Evolutionary conservation across 2,113 vertebrate species (phyloP).

Genomic region (Thunnus thynnus): DNA sequence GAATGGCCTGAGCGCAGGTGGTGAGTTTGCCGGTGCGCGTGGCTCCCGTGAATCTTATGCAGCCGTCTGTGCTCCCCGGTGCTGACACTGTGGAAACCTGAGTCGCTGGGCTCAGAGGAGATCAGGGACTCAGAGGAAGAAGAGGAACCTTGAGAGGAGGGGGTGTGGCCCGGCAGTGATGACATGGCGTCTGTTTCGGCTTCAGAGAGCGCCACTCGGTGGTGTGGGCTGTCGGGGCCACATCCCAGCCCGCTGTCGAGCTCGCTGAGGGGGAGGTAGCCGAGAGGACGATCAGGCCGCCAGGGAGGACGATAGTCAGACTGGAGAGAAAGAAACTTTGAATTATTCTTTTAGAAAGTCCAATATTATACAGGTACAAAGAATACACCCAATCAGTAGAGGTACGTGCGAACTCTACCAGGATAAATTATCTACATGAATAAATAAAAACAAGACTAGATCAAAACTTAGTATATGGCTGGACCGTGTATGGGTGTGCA

Average conservation of each 20-base stretch:
- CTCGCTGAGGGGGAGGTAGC: constrained; percentile 74
- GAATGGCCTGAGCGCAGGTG: constrained; percentile 65
- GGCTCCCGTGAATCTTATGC: constrained; percentile 74
- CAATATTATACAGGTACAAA: too few relatives aligned
- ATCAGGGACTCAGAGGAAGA: constrained; percentile 73
- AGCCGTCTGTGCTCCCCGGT: constrained; percentile 74
- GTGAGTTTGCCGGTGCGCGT: constrained; percentile 61
- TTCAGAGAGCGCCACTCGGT: constrained; percentile 68
- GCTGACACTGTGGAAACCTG: constrained; percentile 79
- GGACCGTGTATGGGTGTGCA: too few relatives aligned
- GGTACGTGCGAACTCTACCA: too few relatives aligned
- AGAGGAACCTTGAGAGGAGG: constrained; percentile 72
- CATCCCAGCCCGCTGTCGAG: constrained; percentile 78
- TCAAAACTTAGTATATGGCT: too few relatives aligned
- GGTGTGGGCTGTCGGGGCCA: constrained; percentile 66
- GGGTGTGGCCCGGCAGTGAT: constrained; percentile 65
- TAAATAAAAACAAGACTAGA: too few relatives aligned
- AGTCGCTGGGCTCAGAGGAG: constrained; percentile 77
- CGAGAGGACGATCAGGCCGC: constrained; percentile 51
- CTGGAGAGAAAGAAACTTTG: constrained; percentile 45
- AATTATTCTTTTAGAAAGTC: too few relatives aligned
- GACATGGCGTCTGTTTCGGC: constrained; percentile 76
- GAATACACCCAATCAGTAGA: neutral
- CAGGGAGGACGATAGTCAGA: constrained; percentile 51
- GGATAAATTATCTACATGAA: too few relatives aligned